Evolutionary conservation across 2,113 vertebrate genomes (phyloP).

Genomic region (Aegotheles bennettii): DNA sequence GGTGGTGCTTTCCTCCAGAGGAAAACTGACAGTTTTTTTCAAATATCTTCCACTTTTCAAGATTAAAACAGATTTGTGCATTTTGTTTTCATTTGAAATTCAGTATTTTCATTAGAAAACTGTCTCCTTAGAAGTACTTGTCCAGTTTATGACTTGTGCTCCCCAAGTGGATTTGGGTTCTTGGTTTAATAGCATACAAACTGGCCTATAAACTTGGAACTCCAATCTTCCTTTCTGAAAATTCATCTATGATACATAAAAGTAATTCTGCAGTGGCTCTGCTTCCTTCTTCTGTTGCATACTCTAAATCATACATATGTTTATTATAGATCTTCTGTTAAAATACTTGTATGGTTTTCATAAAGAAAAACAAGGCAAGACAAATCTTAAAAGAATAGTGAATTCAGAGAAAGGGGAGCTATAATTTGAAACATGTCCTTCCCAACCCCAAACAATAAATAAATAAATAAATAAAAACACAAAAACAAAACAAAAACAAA

Average conservation of each 20-base stretch:
- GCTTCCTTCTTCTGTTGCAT: background rate
- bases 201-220: background rate
- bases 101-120: background rate
- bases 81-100: background rate
- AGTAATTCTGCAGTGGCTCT: background rate
- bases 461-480: background rate
- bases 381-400: background rate
- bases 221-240: background rate
- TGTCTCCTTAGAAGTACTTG: background rate
- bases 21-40: background rate
- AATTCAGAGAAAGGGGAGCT: background rate
- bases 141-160: background rate
- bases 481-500: background rate
- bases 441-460: background rate
- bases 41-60: background rate
- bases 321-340: background rate
- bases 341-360: background rate
- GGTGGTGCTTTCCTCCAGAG: background rate
- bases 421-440: background rate
- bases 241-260: background rate
- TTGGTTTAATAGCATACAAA: background rate
- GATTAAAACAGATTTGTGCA: background rate
- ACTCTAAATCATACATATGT: accelerated
- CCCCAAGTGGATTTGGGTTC: background rate
- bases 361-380: background rate